phyloP scores from a whole-genome alignment of 1,140 invertebrate genomes.

The Dinoponera quadriceps region DNA sequence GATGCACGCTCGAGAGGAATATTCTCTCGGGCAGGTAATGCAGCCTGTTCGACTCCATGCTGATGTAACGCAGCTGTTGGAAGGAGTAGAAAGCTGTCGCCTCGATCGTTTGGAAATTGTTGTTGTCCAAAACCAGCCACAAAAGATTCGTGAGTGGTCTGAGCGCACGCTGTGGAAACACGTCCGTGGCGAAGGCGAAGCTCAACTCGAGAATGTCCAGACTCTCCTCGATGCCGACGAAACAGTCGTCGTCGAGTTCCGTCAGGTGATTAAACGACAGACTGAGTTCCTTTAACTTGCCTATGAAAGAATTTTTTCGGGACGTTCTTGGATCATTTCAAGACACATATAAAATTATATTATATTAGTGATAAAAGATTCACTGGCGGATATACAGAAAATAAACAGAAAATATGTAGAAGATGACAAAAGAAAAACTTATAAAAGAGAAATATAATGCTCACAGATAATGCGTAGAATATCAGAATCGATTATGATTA shows the following conservation, averaged over 20 bases:
- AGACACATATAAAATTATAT: too few species aligned
- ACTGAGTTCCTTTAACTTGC: conserved; percentile 93
- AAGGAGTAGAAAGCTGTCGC: conserved; percentile 88
- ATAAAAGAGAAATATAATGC: too few species aligned
- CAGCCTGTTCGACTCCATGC: conserved; percentile 94
- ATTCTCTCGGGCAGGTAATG: conserved; percentile 87
- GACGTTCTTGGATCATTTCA: too few species aligned
- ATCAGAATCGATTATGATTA: too few species aligned
- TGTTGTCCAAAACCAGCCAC: conserved; percentile 95
- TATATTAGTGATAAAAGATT: too few species aligned
- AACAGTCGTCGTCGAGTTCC: conserved; percentile 91
- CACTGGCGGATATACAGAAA: too few species aligned
- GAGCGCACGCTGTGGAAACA: conserved; percentile 91
- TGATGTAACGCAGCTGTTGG: conserved; percentile 92
- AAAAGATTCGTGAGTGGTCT: conserved; percentile 90
- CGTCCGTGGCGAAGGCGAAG: conserved; percentile 92
- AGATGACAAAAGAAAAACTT: too few species aligned
- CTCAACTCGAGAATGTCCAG: conserved; percentile 94
- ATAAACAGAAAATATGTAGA: too few species aligned
- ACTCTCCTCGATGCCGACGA: conserved; percentile 90
- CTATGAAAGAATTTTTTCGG: conserved; percentile 59
- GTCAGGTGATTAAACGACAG: conserved; percentile 95
- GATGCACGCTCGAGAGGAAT: conserved; percentile 89
- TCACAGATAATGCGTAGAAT: too few species aligned
- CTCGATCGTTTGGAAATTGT: conserved; percentile 91